Conservation (phyloP, 2,797 vertebrate genomes). For the Labroides dimidiatus region DNA sequence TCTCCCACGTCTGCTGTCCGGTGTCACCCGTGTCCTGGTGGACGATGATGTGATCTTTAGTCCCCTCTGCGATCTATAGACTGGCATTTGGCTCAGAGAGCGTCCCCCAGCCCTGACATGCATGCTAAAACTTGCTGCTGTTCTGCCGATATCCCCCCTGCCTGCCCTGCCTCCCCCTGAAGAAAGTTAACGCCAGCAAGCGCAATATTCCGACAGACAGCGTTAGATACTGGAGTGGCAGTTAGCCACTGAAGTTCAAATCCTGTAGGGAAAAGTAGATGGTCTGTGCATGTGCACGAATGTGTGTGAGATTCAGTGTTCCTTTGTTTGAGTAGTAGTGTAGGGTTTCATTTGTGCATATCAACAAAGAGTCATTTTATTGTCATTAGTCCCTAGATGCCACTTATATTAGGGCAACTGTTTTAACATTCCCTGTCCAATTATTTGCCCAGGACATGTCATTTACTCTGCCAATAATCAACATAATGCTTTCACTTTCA, state of each 20-base stretch:
- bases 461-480: background rate
- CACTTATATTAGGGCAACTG: background rate
- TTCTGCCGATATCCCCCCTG: conserved; percentile 87
- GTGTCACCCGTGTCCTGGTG: conserved; percentile 95
- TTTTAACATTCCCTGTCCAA: background rate
- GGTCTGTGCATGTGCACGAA: conserved; percentile 27
- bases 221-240: conserved; percentile 69
- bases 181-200: conserved; percentile 74
- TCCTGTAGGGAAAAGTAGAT: conserved; percentile 35
- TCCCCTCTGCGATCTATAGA: conserved; percentile 98
- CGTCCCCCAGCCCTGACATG: conserved; percentile 88
- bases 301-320: background rate
- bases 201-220: conserved; percentile 78
- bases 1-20: conserved; percentile 71
- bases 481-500: conserved; percentile 1
- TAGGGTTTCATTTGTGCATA: conserved; percentile 14
- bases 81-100: conserved; percentile 98
- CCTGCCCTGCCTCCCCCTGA: conserved; percentile 42
- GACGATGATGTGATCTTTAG: conserved; percentile 99
- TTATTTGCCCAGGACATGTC: background rate
- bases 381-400: background rate
- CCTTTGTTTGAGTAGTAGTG: background rate
- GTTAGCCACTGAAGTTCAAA: conserved; percentile 64
- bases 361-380: conserved; percentile 7
- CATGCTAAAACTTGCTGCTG: conserved; percentile 92